Base-by-base conservation (phyloP, 1,140 invertebrate genomes). In the Procambarus clarkii region DNA sequence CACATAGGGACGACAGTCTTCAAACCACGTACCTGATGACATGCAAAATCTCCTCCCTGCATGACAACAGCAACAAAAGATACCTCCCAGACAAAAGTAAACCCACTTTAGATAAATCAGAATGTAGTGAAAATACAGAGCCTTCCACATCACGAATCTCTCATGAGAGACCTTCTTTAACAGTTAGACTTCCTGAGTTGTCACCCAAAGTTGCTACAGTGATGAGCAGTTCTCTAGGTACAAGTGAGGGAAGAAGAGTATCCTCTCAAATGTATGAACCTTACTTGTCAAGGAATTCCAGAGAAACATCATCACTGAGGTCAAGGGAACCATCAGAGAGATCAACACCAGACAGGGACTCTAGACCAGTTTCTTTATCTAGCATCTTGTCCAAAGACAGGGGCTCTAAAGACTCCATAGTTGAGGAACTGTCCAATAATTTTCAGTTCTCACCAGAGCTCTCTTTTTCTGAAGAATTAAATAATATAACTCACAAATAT, bases 401-500 rank as follows among this genome's bases (percentile, higher is more conserved):
- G 3, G 48, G 5, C 2, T 9, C 74, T 1, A 71, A 50, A 54
- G 45, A 46, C 11, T 82, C 60, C 21, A n/a, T 48, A 21, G 34
- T 3, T 21, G 4, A 34, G 7, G 86, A 88, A 24, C 79, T 83
- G 45, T n/a, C 87, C 5, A 13, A 3, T 4, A 64, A 13, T 15
- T 82, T 74, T 58, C 46, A 80, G 44, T 91, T 86, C 69, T 82
- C 86, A 34, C 79, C 90, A 46, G 48, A 86, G 76, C 13, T 81
- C 84, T 81, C 84, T 11, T 86, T 86, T 48, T 86, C 90, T n/a
- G 85, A 91, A 44, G 90, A 91, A 83, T 24, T 86, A 71, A 81
- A 86, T 71, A 64, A 86, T 48, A 71, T 91, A 24, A 91, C 44
- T 7, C 69, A 64, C n/a, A 84, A 60, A n/a, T 84, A 91, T 50